Percentiles rank a stretch among this genome's conserved stretches.
These are phyloP conservation scores for Drosophila ochracea DNA, from an alignment of 2,888 invertebrate genomes.

Conservation along the genomic window DNA sequence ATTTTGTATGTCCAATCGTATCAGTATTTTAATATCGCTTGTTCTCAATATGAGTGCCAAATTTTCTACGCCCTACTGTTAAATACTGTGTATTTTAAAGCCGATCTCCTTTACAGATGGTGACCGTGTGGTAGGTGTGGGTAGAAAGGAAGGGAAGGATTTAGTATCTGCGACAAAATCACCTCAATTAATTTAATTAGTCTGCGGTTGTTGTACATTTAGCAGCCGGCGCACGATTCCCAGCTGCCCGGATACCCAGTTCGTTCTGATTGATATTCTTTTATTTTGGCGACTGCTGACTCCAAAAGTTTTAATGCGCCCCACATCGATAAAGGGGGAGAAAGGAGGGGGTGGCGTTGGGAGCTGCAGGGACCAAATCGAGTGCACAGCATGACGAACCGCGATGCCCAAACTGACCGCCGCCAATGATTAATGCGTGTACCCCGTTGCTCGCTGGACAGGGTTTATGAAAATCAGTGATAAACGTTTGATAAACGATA, in stretches of 20 bases:
- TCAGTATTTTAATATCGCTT: neutral
- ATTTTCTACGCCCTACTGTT: neutral
- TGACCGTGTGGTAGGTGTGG: neutral
- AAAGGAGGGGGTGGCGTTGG: neutral
- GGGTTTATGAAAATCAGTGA: conserved; percentile 69
- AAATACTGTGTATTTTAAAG: conserved; percentile 17
- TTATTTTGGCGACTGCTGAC: conserved; percentile 30
- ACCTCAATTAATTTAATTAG: conserved; percentile 82
- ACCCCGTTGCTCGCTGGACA: conserved; percentile 30
- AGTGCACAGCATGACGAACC: conserved; percentile 71
- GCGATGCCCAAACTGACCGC: conserved; percentile 53
- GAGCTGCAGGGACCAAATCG: conserved; percentile 20
- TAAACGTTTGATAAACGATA: conserved; percentile 71
- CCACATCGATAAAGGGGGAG: neutral
- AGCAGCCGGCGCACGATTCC: conserved; percentile 16
- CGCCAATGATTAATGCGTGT: conserved; percentile 67
- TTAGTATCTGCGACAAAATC: conserved; percentile 71
- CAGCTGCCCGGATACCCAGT: neutral
- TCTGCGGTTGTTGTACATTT: conserved; percentile 71
- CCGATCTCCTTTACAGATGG: conserved; percentile 59
- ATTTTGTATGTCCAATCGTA: neutral
- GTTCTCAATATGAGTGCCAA: neutral
- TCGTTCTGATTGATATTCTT: conserved; percentile 10
- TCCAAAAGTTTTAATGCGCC: conserved; percentile 27
- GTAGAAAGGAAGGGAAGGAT: conserved; percentile 11